Evolutionary conservation across 1,140 invertebrate genomes (phyloP).

Genomic region (Drosophila ironensis): DNA sequence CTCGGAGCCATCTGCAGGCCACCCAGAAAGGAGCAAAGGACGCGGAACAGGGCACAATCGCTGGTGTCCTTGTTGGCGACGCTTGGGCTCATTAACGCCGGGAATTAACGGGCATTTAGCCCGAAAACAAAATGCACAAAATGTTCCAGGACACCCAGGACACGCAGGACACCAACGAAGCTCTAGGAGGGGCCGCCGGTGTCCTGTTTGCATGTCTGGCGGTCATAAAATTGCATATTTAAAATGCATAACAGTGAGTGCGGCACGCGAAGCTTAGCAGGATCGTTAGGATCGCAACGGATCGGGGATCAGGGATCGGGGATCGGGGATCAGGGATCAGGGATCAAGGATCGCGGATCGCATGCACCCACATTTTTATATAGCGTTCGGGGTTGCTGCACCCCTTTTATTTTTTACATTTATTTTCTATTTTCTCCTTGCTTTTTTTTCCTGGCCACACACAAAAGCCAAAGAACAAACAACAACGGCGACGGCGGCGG

Average conservation of each 20-base stretch:
- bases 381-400: background rate
- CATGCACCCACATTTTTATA: constrained; percentile 35
- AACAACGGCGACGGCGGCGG: constrained; percentile 1
- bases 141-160: too few relatives aligned
- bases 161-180: constrained; percentile 44
- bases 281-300: constrained; percentile 40
- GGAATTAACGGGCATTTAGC: constrained; percentile 71
- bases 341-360: constrained; percentile 8
- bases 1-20: constrained; percentile 31
- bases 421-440: background rate
- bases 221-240: constrained; percentile 72
- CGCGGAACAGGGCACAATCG: background rate
- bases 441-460: background rate
- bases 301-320: constrained; percentile 22
- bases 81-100: constrained; percentile 66
- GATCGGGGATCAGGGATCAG: constrained; percentile 16
- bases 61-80: constrained; percentile 14
- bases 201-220: constrained; percentile 61
- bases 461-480: constrained; percentile 13
- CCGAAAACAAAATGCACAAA: constrained; percentile 36
- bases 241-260: constrained; percentile 78
- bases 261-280: constrained; percentile 57
- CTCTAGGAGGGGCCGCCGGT: constrained; percentile 1
- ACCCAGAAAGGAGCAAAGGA: constrained; percentile 19
- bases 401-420: background rate